A percentile compares a stretch with the other conserved stretches of the same genome.
Conservation (phyloP, 2,113 vertebrate genomes). For the Crotalus horridus region DNA sequence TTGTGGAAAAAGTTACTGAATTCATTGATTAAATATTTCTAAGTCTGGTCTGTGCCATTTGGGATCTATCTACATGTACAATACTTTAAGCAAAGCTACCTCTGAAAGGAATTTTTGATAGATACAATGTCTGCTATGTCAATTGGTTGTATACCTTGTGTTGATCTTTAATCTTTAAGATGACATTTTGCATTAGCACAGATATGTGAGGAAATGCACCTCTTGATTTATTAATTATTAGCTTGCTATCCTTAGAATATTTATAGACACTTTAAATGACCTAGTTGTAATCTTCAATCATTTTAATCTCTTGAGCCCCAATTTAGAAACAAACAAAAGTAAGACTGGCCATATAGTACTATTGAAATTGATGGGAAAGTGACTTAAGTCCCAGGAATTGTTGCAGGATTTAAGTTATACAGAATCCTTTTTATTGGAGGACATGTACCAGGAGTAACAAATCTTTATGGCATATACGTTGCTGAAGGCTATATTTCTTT, state of each 20-base stretch:
- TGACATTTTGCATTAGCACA: slow-evolving; percentile 8
- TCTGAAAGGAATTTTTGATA: background rate
- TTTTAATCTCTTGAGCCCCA: background rate
- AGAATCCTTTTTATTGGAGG: background rate
- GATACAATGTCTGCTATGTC: background rate
- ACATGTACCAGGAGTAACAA: background rate
- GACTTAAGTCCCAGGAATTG: background rate
- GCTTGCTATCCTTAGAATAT: background rate
- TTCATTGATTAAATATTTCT: background rate
- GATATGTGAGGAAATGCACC: slow-evolving; percentile 5
- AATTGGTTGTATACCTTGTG: slow-evolving; percentile 3
- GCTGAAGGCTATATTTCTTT: background rate
- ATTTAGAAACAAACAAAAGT: background rate
- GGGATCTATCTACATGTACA: background rate
- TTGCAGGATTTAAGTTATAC: background rate
- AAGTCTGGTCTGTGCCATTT: background rate
- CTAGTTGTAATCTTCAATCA: slow-evolving; percentile 2
- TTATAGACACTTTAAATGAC: background rate
- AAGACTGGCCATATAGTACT: background rate
- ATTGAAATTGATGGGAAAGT: background rate
- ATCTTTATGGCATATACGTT: background rate
- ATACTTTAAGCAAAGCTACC: background rate
- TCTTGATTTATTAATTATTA: slow-evolving; percentile 17
- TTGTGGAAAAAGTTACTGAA: background rate
- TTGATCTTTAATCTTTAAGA: slow-evolving; percentile 11